phyloP scores from a whole-genome alignment of 1,140 invertebrate genomes.

The Helicoverpa zea region DNA sequence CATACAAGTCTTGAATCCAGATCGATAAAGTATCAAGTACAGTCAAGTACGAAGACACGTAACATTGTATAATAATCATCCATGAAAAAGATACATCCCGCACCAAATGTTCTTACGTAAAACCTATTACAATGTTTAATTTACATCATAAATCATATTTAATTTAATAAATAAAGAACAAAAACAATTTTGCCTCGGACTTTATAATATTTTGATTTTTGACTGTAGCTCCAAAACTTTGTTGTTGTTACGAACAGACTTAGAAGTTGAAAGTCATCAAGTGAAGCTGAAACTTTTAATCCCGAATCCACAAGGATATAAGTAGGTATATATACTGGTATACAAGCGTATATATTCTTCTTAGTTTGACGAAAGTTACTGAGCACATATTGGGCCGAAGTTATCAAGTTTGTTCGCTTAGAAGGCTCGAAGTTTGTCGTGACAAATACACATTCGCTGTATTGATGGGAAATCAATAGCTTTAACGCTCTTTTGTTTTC shows the following conservation, averaged over 20 bases:
- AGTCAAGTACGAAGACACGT: too few relatives aligned
- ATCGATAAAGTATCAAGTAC: too few relatives aligned
- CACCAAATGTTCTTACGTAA: too few relatives aligned
- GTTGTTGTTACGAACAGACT: background rate
- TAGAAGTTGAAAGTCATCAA: constrained; percentile 5
- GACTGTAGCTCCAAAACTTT: too few relatives aligned
- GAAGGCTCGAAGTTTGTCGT: constrained; percentile 57
- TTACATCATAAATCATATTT: too few relatives aligned
- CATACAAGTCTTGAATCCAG: too few relatives aligned
- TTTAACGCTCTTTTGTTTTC: constrained; percentile 35
- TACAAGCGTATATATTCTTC: constrained; percentile 8
- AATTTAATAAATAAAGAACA: too few relatives aligned
- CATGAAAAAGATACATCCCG: too few relatives aligned
- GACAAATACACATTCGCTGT: constrained; percentile 62
- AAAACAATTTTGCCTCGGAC: too few relatives aligned
- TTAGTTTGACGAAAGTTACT: constrained; percentile 38
- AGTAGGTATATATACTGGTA: constrained; percentile 4
- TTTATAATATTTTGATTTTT: too few relatives aligned
- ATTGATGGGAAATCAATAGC: constrained; percentile 69
- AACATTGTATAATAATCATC: too few relatives aligned
- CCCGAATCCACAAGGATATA: constrained; percentile 8
- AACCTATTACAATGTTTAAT: too few relatives aligned
- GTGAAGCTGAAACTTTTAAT: background rate
- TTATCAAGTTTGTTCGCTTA: constrained; percentile 46
- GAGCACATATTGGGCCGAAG: constrained; percentile 47